A percentile compares a stretch with the other conserved stretches of the same genome.
Evolutionary conservation across 2,797 vertebrate species (phyloP).

Genomic region (Sandelia bainsii): DNA sequence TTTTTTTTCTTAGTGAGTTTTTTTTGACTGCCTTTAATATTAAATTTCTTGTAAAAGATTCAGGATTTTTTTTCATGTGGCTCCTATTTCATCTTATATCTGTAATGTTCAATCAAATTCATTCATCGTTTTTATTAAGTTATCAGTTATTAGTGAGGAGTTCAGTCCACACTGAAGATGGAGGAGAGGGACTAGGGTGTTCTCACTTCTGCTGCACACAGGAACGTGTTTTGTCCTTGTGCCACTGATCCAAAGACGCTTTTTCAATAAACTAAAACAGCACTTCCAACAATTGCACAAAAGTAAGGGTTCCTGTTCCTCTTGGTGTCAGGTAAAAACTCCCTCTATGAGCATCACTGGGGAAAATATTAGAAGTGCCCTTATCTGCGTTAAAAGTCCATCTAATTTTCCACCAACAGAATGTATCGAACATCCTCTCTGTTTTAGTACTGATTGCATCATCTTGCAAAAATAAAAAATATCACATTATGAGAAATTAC

Average conservation of each 20-base stretch:
- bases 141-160: background rate
- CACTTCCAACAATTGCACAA: conserved; percentile 12
- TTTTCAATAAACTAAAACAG: conserved; percentile 25
- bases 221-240: conserved; percentile 1
- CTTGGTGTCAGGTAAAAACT: conserved; percentile 22
- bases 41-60: conserved; percentile 48
- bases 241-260: conserved; percentile 1
- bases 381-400: conserved; percentile 20
- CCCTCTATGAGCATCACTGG: conserved; percentile 8
- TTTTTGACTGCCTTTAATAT: conserved; percentile 50
- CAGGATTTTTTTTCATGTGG: conserved; percentile 20
- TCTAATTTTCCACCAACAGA: conserved; percentile 25
- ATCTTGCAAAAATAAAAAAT: conserved; percentile 51
- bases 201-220: conserved; percentile 26
- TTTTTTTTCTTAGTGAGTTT: conserved; percentile 12
- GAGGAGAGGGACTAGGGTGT: conserved; percentile 15
- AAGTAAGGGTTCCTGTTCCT: conserved; percentile 6
- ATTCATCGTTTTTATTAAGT: conserved; percentile 14
- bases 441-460: conserved; percentile 41
- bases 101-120: conserved; percentile 11
- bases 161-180: conserved; percentile 27
- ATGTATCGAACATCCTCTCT: conserved; percentile 6
- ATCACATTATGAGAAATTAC: conserved; percentile 36
- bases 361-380: conserved; percentile 15
- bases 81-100: conserved; percentile 2